phyloP scores from a whole-genome alignment of 2,888 invertebrate species.

The Acanthococcus lagerstroemiae region DNA sequence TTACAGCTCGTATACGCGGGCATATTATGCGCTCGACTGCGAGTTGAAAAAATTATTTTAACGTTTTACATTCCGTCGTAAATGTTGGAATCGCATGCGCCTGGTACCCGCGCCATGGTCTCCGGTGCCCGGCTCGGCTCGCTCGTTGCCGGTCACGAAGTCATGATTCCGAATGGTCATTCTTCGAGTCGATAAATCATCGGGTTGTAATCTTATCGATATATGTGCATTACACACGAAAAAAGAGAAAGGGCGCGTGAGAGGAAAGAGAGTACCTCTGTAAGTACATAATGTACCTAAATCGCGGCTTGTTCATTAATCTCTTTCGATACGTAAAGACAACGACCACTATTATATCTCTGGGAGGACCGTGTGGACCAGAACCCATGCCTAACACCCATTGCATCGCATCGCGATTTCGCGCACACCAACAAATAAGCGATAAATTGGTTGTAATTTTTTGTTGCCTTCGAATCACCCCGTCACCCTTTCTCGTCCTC shows the following conservation, averaged over 20 bases:
- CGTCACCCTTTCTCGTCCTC: not conserved
- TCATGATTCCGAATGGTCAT: constrained; percentile 15
- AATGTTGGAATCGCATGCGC: not conserved
- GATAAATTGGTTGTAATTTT: not conserved
- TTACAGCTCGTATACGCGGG: too few relatives aligned
- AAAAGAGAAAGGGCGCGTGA: not conserved
- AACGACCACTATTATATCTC: too few relatives aligned
- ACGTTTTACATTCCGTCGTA: constrained; percentile 1
- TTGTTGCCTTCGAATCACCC: not conserved
- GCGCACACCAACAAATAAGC: not conserved
- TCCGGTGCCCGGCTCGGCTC: too few relatives aligned
- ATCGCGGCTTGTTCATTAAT: too few relatives aligned
- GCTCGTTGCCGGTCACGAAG: constrained; percentile 14
- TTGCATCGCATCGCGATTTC: too few relatives aligned
- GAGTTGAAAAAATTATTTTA: not conserved
- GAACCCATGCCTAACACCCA: too few relatives aligned
- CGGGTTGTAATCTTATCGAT: not conserved
- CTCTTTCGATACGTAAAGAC: too few relatives aligned
- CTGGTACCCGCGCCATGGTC: not conserved
- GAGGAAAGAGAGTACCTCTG: too few relatives aligned
- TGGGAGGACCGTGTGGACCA: too few relatives aligned
- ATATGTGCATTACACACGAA: too few relatives aligned
- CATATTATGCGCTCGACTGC: too few relatives aligned
- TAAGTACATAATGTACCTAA: too few relatives aligned
- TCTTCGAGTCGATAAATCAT: constrained; percentile 18